Conservation (phyloP, 2,888 invertebrate genomes). For the Hydrotaea diabolus region DNA sequence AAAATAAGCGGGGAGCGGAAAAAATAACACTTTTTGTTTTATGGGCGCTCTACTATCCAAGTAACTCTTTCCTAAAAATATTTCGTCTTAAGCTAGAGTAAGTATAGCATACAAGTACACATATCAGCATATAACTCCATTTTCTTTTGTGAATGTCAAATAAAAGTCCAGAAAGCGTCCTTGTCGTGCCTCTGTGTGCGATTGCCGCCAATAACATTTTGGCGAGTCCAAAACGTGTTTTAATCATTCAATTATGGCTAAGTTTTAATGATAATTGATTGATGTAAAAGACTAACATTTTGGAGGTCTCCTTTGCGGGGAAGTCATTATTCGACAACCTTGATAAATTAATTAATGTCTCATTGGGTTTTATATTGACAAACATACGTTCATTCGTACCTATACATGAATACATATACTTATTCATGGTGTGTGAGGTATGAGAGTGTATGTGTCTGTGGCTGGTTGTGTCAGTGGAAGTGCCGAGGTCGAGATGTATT, state of each 20-base stretch:
- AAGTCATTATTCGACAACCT: neutral
- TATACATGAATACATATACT: no score
- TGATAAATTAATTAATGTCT: slow-evolving; percentile 32
- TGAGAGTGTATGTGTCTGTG: no score
- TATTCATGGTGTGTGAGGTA: neutral
- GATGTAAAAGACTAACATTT: neutral
- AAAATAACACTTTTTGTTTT: no score
- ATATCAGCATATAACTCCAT: no score
- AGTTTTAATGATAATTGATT: slow-evolving; percentile 26
- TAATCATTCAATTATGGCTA: slow-evolving; percentile 4
- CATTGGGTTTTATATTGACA: neutral
- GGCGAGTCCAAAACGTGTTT: neutral
- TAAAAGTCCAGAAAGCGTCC: no score
- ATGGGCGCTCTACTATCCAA: no score
- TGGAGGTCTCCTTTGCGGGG: neutral
- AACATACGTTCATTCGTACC: neutral
- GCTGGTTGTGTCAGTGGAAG: no score
- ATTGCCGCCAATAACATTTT: neutral
- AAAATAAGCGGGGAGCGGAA: no score
- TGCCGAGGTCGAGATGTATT: neutral
- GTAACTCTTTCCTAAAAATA: no score
- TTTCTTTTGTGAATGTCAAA: no score
- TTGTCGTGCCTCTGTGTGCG: neutral
- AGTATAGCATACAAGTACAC: no score
- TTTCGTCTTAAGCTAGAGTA: no score